phyloP scores from a whole-genome alignment of 2,797 vertebrate genomes.

The Hydrophis major region DNA sequence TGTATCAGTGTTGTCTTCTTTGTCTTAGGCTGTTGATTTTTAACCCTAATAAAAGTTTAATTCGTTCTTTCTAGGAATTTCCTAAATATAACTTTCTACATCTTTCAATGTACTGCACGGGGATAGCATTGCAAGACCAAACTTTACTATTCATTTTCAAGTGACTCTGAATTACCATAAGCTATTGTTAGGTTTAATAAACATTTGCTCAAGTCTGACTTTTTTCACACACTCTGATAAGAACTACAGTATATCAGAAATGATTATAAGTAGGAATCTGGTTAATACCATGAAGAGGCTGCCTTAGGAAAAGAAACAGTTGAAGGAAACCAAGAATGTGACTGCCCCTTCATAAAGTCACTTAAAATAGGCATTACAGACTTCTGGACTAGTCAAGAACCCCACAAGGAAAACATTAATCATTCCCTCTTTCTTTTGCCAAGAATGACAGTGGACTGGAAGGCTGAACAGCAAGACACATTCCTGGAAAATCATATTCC shows the following conservation, averaged over 20 bases:
- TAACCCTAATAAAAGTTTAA: not conserved
- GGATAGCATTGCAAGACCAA: not conserved
- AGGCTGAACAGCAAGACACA: constrained; percentile 23
- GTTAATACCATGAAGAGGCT: constrained; percentile 13
- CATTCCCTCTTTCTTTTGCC: constrained; percentile 16
- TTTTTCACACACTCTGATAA: not conserved
- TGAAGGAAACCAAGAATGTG: constrained; percentile 14
- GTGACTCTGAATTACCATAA: not conserved
- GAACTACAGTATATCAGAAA: not conserved
- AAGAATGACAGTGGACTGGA: constrained; percentile 21
- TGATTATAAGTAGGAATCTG: not conserved
- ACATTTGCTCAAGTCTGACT: not conserved
- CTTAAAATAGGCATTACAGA: constrained; percentile 11
- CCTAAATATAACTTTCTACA: not conserved
- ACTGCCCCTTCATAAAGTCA: constrained; percentile 23
- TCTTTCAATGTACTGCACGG: not conserved
- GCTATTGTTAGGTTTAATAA: not conserved
- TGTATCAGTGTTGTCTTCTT: not conserved
- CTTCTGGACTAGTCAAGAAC: not conserved
- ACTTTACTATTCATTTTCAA: not conserved
- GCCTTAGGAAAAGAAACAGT: not conserved
- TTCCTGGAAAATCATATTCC: constrained; percentile 35
- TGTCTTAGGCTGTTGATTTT: not conserved
- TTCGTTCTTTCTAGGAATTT: not conserved
- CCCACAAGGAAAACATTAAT: constrained; percentile 15